Percentiles rank a stretch among this genome's conserved stretches.
Evolutionary conservation across 2,888 invertebrate species (phyloP).

Genomic region (Sarcophaga rosellei): DNA sequence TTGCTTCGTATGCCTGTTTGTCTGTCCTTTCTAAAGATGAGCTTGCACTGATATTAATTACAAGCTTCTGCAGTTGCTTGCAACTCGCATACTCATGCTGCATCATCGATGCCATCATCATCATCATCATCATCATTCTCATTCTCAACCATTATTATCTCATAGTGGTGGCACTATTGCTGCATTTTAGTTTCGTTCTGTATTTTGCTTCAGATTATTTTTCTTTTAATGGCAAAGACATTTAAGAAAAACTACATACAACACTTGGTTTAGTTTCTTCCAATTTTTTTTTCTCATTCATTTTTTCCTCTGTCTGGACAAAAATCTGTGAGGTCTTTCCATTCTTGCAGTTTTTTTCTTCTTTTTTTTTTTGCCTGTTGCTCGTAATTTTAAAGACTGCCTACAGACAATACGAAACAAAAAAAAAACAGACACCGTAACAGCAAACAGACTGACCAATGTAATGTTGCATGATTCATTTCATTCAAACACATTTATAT

Average conservation of each 20-base stretch:
- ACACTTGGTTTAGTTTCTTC: slow-evolving; percentile 12
- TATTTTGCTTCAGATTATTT: neutral
- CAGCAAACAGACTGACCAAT: slow-evolving; percentile 33
- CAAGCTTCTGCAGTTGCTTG: slow-evolving; percentile 58
- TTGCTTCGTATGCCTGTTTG: neutral
- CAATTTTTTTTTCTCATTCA: slow-evolving; percentile 2
- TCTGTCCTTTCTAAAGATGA: slow-evolving; percentile 51
- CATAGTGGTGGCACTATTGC: neutral
- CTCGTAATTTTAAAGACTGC: slow-evolving; percentile 44
- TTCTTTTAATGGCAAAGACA: slow-evolving; percentile 21
- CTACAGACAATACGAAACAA: slow-evolving; percentile 23
- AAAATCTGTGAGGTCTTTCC: slow-evolving; percentile 59
- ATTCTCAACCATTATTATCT: neutral
- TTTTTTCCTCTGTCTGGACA: neutral
- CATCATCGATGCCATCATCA: slow-evolving; percentile 30
- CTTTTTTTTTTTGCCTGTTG: neutral
- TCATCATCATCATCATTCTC: slow-evolving; percentile 37
- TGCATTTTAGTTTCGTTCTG: neutral
- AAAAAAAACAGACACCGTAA: slow-evolving; percentile 31
- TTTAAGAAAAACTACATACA: slow-evolving; percentile 7
- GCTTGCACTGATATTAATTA: slow-evolving; percentile 65
- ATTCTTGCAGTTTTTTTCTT: too few relatives aligned
- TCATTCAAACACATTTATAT: slow-evolving; percentile 17
- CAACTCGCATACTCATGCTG: slow-evolving; percentile 4
- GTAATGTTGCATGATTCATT: slow-evolving; percentile 62